Conservation (phyloP, 2,888 invertebrate species). For the Deilephila porcellus region DNA sequence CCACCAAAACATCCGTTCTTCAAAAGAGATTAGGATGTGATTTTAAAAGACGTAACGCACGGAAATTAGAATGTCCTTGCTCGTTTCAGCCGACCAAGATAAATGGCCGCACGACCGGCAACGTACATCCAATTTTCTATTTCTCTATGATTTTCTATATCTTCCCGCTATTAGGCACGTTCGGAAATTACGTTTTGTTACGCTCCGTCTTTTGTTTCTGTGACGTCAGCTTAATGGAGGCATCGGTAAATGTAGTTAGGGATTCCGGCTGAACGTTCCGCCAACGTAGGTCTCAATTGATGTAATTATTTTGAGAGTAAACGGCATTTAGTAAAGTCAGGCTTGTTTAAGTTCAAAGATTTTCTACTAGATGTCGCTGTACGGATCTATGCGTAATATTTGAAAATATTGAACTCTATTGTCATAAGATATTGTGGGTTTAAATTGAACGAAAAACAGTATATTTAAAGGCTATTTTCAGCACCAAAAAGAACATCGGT, state of each 20-base stretch:
- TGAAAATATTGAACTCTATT: too few species aligned
- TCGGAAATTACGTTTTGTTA: slow-evolving; percentile 24
- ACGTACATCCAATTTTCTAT: slow-evolving; percentile 12
- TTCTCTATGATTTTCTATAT: slow-evolving; percentile 11
- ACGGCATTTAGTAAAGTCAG: too few species aligned
- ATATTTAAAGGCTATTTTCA: too few species aligned
- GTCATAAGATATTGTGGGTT: too few species aligned
- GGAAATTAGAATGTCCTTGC: slow-evolving; percentile 33
- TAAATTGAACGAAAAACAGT: too few species aligned
- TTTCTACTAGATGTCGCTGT: too few species aligned
- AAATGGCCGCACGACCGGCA: slow-evolving; percentile 17
- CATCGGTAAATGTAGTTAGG: background rate
- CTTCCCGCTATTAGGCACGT: background rate
- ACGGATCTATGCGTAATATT: too few species aligned
- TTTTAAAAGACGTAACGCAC: slow-evolving; percentile 30
- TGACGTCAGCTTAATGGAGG: background rate
- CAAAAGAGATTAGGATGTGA: slow-evolving; percentile 24
- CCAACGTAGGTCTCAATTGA: too few species aligned
- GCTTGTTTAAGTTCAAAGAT: too few species aligned
- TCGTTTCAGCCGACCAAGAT: slow-evolving; percentile 27
- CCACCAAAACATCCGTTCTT: background rate
- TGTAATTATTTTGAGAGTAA: too few species aligned
- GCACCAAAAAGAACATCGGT: too few species aligned
- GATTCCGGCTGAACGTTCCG: too few species aligned
- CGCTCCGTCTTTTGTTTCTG: background rate